Conservation (phyloP, 1,140 invertebrate genomes). For the Micrasema longulum region DNA sequence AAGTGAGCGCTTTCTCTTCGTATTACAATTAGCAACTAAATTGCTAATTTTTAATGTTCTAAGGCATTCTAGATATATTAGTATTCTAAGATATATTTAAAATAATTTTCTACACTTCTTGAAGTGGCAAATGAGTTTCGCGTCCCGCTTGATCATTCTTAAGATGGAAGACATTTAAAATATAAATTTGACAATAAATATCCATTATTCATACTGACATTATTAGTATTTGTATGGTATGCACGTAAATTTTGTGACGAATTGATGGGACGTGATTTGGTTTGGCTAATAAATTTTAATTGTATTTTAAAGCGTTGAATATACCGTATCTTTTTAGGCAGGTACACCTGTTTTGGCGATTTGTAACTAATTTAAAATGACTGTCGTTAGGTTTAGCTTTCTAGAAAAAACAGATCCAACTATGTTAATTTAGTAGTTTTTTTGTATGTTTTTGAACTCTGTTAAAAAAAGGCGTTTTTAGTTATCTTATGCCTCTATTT, state of each 20-base stretch:
- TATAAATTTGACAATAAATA: slow-evolving; percentile 17
- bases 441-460: neutral
- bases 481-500: too few species aligned
- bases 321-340: neutral
- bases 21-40: neutral
- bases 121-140: neutral
- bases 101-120: too few species aligned
- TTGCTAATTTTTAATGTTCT: too few species aligned
- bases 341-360: neutral
- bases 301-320: neutral
- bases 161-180: slow-evolving; percentile 9
- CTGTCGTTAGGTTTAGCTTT: neutral
- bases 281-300: slow-evolving; percentile 11
- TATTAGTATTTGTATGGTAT: neutral
- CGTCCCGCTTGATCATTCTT: neutral
- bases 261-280: slow-evolving; percentile 14
- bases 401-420: neutral
- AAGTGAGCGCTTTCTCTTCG: too few species aligned
- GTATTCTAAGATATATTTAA: too few species aligned
- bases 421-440: neutral
- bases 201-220: slow-evolving; percentile 13
- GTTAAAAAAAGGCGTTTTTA: neutral
- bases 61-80: too few species aligned
- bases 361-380: neutral
- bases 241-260: slow-evolving; percentile 15